A percentile compares a stretch with the other conserved stretches of the same genome.
Conservation (phyloP, 2,888 invertebrate genomes). For the Ceratothoa steindachneri region DNA sequence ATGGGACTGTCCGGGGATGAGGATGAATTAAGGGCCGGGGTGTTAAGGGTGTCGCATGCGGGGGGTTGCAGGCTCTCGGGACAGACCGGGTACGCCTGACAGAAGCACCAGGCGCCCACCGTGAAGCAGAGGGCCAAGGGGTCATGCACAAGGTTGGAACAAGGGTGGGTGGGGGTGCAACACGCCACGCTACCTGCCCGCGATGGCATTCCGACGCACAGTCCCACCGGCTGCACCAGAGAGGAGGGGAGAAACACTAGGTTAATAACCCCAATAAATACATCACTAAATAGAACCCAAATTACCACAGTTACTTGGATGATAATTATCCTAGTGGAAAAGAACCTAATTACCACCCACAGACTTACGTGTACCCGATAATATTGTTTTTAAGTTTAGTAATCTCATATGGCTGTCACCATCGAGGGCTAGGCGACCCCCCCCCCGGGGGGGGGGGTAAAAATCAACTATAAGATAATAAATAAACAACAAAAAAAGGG, state of each 20-base stretch:
- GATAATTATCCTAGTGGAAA: no score
- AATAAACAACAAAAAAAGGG: no score
- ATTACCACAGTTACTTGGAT: no score
- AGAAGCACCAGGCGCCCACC: constrained; percentile 34
- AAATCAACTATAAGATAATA: no score
- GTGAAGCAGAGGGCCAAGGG: constrained; percentile 31
- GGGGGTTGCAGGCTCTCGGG: not conserved
- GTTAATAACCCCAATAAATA: no score
- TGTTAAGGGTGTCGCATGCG: not conserved
- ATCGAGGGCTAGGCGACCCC: no score
- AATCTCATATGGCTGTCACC: no score
- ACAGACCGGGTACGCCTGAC: constrained; percentile 35
- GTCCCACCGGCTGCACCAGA: constrained; percentile 36
- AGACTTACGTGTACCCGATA: no score
- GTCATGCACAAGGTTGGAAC: constrained; percentile 44
- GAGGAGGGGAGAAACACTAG: not conserved
- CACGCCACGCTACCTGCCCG: constrained; percentile 40
- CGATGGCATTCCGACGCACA: constrained; percentile 33
- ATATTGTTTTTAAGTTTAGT: no score
- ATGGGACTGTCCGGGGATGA: not conserved
- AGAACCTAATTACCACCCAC: no score
- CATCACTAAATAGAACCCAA: no score
- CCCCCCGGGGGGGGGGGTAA: no score
- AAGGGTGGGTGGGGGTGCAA: constrained; percentile 30
- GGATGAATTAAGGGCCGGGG: not conserved